Evolutionary conservation across 2,888 invertebrate genomes (phyloP).

Genomic region (Nephrotoma flavescens): DNA sequence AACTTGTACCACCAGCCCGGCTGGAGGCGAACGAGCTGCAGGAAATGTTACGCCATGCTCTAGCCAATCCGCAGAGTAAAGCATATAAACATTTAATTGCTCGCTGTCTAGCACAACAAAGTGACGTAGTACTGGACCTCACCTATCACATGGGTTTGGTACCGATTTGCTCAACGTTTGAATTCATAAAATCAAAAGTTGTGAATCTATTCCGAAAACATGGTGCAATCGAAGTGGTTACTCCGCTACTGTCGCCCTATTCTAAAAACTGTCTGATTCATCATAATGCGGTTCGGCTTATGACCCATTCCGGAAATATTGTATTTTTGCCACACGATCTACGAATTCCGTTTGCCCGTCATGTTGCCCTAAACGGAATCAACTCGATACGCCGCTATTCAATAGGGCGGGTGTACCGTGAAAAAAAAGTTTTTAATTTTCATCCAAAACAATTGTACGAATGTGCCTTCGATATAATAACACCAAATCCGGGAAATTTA

Average conservation of each 20-base stretch:
- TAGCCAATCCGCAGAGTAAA: slow-evolving; percentile 67
- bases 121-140: slow-evolving; percentile 41
- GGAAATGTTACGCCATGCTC: slow-evolving; percentile 65
- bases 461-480: slow-evolving; percentile 87
- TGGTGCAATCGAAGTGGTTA: slow-evolving; percentile 63
- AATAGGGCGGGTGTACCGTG: slow-evolving; percentile 74
- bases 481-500: slow-evolving; percentile 54
- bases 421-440: slow-evolving; percentile 61
- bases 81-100: slow-evolving; percentile 55
- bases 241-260: slow-evolving; percentile 69
- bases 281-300: slow-evolving; percentile 48
- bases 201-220: slow-evolving; percentile 53
- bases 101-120: slow-evolving; percentile 29
- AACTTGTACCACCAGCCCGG: slow-evolving; percentile 68
- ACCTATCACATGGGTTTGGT: slow-evolving; percentile 58
- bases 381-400: slow-evolving; percentile 69
- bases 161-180: slow-evolving; percentile 29
- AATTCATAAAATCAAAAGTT: slow-evolving; percentile 30
- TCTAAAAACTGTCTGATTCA: slow-evolving; percentile 32
- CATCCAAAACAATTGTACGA: slow-evolving; percentile 83
- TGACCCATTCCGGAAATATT: slow-evolving; percentile 79
- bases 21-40: slow-evolving; percentile 76
- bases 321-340: slow-evolving; percentile 78
- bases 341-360: slow-evolving; percentile 63
- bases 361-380: slow-evolving; percentile 65